phyloP scores from a whole-genome alignment of 2,797 vertebrate genomes.

The Alosa sapidissima region DNA sequence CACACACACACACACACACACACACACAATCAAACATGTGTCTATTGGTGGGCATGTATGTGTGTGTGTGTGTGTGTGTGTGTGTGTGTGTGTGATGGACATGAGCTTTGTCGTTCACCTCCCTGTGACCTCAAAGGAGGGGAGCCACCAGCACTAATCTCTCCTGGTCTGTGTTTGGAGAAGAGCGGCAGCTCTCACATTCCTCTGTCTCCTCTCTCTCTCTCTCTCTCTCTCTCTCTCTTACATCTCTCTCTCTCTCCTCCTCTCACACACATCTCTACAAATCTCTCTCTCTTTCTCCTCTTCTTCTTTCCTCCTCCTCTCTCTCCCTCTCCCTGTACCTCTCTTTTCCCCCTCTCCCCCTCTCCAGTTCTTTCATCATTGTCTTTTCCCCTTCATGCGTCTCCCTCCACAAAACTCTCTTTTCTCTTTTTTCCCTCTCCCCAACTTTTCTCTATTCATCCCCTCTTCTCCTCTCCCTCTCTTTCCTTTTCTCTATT shows the following conservation, averaged over 20 bases:
- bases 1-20: background rate
- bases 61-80: no score
- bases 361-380: no score
- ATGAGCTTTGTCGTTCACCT: slow-evolving; percentile 41
- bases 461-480: no score
- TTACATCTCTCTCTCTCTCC: background rate
- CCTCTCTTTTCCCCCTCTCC: background rate
- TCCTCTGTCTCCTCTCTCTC: background rate
- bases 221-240: background rate
- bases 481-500: no score
- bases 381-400: no score
- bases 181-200: background rate
- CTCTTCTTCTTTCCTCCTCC: background rate
- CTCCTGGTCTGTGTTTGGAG: background rate
- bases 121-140: slow-evolving; percentile 34
- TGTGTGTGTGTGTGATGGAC: background rate
- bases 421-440: no score
- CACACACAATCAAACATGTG: no score
- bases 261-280: background rate
- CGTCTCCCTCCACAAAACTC: no score
- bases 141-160: background rate
- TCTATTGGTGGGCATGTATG: no score
- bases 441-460: no score
- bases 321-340: background rate
- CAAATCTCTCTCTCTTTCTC: background rate